phyloP scores from a whole-genome alignment of 2,888 invertebrate genomes.

The Eilema sororculum region DNA sequence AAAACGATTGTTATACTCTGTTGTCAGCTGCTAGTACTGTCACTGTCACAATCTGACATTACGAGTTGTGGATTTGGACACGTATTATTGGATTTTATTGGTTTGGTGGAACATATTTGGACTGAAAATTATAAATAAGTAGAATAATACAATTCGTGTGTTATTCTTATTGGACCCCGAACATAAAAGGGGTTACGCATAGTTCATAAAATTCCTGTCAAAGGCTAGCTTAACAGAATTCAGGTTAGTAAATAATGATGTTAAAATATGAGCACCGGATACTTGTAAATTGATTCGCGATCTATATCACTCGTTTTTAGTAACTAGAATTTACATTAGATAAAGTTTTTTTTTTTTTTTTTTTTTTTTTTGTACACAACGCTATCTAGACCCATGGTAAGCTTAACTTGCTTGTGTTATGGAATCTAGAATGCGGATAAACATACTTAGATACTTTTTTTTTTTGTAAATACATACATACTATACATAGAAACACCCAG shows the following conservation, averaged over 20 bases:
- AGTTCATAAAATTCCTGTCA: not conserved
- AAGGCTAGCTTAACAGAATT: conserved; percentile 8
- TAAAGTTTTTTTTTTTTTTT: too few species aligned
- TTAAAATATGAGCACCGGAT: not conserved
- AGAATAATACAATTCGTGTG: conserved; percentile 1
- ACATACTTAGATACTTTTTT: too few species aligned
- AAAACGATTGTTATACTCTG: not conserved
- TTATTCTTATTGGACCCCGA: conserved; percentile 11
- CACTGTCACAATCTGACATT: conserved; percentile 50
- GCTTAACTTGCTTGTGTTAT: too few species aligned
- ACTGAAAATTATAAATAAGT: conserved; percentile 23
- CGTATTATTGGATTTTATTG: conserved; percentile 58
- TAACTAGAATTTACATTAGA: not conserved
- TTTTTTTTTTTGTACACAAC: too few species aligned
- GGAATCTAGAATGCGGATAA: too few species aligned
- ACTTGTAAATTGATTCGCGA: not conserved
- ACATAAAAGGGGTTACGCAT: conserved; percentile 11
- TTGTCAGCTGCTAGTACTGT: not conserved
- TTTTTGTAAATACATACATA: too few species aligned
- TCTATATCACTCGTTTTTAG: not conserved
- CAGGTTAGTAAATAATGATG: conserved; percentile 33
- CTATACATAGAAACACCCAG: too few species aligned
- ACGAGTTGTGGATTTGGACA: conserved; percentile 67
- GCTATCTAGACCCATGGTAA: too few species aligned
- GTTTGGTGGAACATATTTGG: conserved; percentile 14